Conservation (phyloP, 2,888 invertebrate genomes). For the Metellina segmentata region DNA sequence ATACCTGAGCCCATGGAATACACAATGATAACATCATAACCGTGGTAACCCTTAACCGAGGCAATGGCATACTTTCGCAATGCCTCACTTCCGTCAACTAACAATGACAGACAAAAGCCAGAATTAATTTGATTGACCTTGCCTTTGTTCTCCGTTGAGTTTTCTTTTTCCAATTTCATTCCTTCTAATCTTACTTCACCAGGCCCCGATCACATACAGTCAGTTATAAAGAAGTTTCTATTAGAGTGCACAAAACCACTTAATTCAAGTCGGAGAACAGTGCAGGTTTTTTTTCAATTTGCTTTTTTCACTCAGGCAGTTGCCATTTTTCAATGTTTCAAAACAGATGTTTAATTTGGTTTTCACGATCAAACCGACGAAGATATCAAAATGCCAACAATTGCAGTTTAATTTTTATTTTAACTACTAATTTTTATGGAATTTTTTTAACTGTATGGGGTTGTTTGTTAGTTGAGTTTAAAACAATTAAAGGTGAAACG, state of each 20-base stretch:
- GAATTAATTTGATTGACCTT: constrained; percentile 59
- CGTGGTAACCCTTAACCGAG: constrained; percentile 14
- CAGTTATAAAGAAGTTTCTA: neutral
- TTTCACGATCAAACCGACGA: no score
- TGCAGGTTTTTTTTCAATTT: neutral
- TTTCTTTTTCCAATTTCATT: neutral
- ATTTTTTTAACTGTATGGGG: no score
- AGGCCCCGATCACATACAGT: neutral
- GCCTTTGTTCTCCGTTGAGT: constrained; percentile 44
- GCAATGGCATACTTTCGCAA: constrained; percentile 20
- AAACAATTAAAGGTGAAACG: no score
- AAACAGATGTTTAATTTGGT: neutral
- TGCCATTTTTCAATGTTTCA: neutral
- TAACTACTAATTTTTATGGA: no score
- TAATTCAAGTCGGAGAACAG: neutral
- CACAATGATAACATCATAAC: neutral
- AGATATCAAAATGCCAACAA: no score
- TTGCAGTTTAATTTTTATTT: no score
- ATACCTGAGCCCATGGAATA: neutral
- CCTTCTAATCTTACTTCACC: neutral
- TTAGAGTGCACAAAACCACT: neutral
- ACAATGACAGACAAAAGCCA: constrained; percentile 37
- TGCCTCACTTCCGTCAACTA: constrained; percentile 54
- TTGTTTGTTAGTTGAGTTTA: no score
- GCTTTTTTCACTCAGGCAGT: neutral